A percentile compares a stretch with the other conserved stretches of the same genome.
These are phyloP conservation scores for Odocoileus hemionus DNA, from an alignment of 2,113 vertebrate genomes.

Conservation along the genomic window DNA sequence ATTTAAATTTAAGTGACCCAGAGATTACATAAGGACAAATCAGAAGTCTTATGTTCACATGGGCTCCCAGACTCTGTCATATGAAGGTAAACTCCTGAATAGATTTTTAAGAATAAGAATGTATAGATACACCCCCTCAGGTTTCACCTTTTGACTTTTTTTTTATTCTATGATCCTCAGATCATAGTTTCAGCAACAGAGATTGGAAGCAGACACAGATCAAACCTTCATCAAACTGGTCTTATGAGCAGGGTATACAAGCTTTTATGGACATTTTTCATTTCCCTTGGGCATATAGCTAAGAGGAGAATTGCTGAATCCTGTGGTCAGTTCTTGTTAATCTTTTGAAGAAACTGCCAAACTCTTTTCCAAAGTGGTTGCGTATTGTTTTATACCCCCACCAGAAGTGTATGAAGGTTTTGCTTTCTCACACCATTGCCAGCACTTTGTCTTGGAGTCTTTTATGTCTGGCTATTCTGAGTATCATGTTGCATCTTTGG, in stretches of 20 bases:
- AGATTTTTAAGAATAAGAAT: neutral
- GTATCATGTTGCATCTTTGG: neutral
- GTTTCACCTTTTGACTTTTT: neutral
- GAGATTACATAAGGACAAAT: neutral
- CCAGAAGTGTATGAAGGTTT: neutral
- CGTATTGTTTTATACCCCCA: neutral
- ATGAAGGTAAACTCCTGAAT: neutral
- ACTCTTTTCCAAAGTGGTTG: neutral
- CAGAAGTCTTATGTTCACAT: neutral
- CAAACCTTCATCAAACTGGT: neutral
- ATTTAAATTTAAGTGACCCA: neutral
- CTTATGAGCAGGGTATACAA: neutral
- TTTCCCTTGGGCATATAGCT: neutral
- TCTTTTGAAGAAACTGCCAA: neutral
- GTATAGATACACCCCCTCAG: neutral
- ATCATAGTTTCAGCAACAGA: neutral
- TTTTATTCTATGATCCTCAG: neutral
- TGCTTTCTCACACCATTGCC: neutral
- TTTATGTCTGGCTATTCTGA: neutral
- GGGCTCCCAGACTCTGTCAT: neutral
- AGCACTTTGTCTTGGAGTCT: neutral
- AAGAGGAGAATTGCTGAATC: neutral
- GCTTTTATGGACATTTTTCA: neutral
- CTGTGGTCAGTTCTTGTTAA: neutral
- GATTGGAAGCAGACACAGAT: neutral